Evolutionary conservation across 1,140 invertebrate species (phyloP), one percentile per base, ranked within the genome.

Genomic region (Nasonia vitripennis): DNA sequence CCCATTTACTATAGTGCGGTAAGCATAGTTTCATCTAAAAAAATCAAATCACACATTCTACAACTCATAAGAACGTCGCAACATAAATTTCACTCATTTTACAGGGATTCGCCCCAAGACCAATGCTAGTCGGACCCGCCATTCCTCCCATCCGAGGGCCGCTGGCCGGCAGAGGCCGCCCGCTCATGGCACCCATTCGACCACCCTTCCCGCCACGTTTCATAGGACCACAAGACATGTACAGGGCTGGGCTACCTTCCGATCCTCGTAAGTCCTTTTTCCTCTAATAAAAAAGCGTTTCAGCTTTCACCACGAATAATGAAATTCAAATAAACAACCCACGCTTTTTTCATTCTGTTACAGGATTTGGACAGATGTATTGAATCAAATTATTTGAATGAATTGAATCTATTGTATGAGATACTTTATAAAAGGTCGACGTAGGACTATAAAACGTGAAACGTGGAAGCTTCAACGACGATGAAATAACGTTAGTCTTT

Each of bases 1-100:
- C 68, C 68, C 14, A n/a, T 75, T 48, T 85, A 85, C 20, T 62
- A 62, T 5, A 62, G 17, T 68, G 48, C 67, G 45, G 84, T 85
- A 67, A 75, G 55, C 37, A 75, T 75, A 2, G 1, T 37, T 41
- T 20, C 2, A 45, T 27, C 27, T n/a, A 10, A 20, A 71, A 71
- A 31, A 31, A 71, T 31, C 68, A 71, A 71, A 23, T 10, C 31
- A 12, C 11, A 45, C 3, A 20, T 45, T 17, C 37, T 45, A 75
- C 2, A 5, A 31, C 6, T 45, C 17, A 37, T 5, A 45, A 75
- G 27, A 74, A 9, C 27, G 23, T 17, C 0, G 23, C 3, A 23
- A 68, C 6, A 45, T 45, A 12, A 34, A 37, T 45, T 75, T 45
- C 2, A 14, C 23, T 34, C 12, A 34, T 71, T 73, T 73, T 55